Evolutionary conservation across 2,113 vertebrate species (phyloP).

Genomic region (Vimba vimba): DNA sequence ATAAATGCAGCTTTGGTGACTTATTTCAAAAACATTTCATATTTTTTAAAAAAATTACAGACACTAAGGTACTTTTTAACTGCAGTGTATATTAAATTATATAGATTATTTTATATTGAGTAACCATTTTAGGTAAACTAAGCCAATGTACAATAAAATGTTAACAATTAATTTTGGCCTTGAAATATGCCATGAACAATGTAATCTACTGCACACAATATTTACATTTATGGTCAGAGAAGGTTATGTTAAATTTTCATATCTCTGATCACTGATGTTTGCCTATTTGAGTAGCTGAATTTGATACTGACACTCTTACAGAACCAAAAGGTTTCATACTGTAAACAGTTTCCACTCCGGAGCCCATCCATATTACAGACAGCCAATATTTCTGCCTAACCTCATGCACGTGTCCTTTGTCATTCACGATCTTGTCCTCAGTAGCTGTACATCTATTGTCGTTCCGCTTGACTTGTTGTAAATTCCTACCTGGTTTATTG

Average conservation of each 20-base stretch:
- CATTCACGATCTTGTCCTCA: not conserved
- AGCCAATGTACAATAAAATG: not conserved
- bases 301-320: not conserved
- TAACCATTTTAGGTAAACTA: not conserved
- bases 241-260: not conserved
- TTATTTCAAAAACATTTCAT: too few relatives aligned
- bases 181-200: not conserved
- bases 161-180: not conserved
- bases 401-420: conserved; percentile 24
- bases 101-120: too few relatives aligned
- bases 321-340: not conserved
- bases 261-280: not conserved
- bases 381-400: conserved; percentile 33
- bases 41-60: too few relatives aligned
- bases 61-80: not conserved
- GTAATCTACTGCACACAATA: not conserved
- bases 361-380: conserved; percentile 25
- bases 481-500: not conserved
- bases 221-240: not conserved
- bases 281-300: not conserved
- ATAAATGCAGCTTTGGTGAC: not conserved
- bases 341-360: not conserved
- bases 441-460: conserved; percentile 13
- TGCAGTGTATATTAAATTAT: not conserved
- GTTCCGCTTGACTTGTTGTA: conserved; percentile 22